Base-by-base conservation (phyloP, 2,888 invertebrate species). In the Nebria brevicollis region DNA sequence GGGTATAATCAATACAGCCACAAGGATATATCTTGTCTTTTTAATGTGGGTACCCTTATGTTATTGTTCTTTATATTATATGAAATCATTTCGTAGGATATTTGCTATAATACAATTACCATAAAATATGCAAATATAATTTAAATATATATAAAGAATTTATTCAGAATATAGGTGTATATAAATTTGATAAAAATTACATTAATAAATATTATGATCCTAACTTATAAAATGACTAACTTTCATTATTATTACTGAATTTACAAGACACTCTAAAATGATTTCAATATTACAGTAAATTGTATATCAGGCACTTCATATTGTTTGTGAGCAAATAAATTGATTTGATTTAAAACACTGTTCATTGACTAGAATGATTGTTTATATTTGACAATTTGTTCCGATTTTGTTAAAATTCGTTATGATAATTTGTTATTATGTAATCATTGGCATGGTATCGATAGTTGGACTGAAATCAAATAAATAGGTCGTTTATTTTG, bases 41-140 rank as follows among this genome's bases (percentile, higher is more conserved):
- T 66, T 42, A 73, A 78, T 78, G 78, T 73, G 78, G 78, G 78
- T 78, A 78, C 78, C 78, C 73, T 65, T 74, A 78, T 78, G 25
- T 66, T 66, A 78, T 74, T 78, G 78, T 78, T 78, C 78, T 73
- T 43, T 70, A 65, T 34, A 73, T 42, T 13, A 54, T 8, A 43
- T 15, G 11, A 76, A 34, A 25, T 75, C 13, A 72, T 72, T 72
- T 25, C 25, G 15, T 66, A 66, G 13, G 15, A n/a, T 66, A 66
- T 66, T 66, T 66, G 25, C 25, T 66, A 7, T n/a, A 65, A 25
- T 15, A 66, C 20, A 1, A 20, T 20, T 20, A 15, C 25, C 10
- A 25, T 20, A 3, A 66, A 20, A 25, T 66, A 20, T 66, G 66
- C 13, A 66, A 20, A 13, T 66, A 66, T 7, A 11, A 66, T 66